These are phyloP conservation scores for Rhodinocichla rosea DNA, from an alignment of 2,113 vertebrate species.

Conservation along the genomic window DNA sequence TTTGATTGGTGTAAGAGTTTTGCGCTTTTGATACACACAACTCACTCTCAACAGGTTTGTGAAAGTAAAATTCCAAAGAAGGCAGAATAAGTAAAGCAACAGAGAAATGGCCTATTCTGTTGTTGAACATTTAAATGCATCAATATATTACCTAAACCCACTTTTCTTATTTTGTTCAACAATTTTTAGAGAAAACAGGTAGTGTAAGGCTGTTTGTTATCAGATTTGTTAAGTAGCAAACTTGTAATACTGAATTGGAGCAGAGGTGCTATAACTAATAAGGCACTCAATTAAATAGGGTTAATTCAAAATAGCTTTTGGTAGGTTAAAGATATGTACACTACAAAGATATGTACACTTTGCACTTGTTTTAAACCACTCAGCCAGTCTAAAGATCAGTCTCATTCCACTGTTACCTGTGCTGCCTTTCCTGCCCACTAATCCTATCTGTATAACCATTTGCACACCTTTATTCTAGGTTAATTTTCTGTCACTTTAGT, in stretches of 20 bases:
- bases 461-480: neutral
- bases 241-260: neutral
- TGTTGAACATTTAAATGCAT: neutral
- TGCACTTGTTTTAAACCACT: neutral
- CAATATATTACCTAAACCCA: neutral
- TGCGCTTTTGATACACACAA: neutral
- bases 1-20: neutral
- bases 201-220: neutral
- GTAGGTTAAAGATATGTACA: neutral
- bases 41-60: neutral
- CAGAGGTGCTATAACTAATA: neutral
- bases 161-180: no score
- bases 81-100: neutral
- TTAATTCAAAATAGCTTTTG: neutral
- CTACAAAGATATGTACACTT: neutral
- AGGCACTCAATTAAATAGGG: neutral
- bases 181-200: neutral
- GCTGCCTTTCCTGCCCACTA: neutral
- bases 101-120: neutral
- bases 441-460: neutral
- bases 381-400: neutral
- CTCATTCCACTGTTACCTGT: neutral
- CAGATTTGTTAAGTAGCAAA: neutral
- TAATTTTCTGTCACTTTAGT: neutral
- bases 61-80: neutral